Base-by-base conservation (phyloP, 2,888 invertebrate genomes). In the Melangyna quadrimaculata region DNA sequence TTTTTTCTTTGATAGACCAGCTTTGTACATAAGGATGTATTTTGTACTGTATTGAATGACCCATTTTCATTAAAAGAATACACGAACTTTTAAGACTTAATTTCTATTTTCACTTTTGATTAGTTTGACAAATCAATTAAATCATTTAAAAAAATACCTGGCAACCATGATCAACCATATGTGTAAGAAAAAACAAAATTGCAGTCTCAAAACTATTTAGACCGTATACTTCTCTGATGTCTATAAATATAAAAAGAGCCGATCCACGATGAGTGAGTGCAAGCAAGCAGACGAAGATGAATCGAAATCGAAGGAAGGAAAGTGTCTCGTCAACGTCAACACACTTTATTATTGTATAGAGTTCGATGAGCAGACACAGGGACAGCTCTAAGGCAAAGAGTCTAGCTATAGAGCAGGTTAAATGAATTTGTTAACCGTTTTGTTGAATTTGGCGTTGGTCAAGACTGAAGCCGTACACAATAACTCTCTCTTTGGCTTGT, bases 251-350 rank as follows among this genome's bases (percentile, higher is more conserved):
- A 45, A 7, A n/a, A 32, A 43, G 3, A 35, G n/a, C 22, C 53
- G 14, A 29, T 12, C 45, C 9, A 57, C 59, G 14, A 35, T 19
- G 29, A 59, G 65, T 65, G 65, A n/a, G n/a, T n/a, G n/a, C n/a
- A n/a, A n/a, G n/a, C 45, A 45, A 22, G 45, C 43, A 43, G 40
- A 73, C 55, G 61, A 63, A 72, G 69, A 81, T 77, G 48, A 69
- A 72, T 55, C 51, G 57, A 81, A 69, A 69, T 55, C 73, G 77
- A 81, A 72, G 48, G 77, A 81, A 72, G 48, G 75, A 84, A 84
- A 80, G 72, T 80, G 72, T 45, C 67, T 81, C 7, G 48, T 51
- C 81, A 72, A 48, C 45, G 24, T 29, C 24, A 51, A 51, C 27
- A 24, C n/a, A n/a, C n/a, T n/a, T n/a, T n/a, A n/a, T n/a, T n/a